These are phyloP conservation scores for Buathra laborator DNA, from an alignment of 2,888 invertebrate genomes.

Conservation along the genomic window DNA sequence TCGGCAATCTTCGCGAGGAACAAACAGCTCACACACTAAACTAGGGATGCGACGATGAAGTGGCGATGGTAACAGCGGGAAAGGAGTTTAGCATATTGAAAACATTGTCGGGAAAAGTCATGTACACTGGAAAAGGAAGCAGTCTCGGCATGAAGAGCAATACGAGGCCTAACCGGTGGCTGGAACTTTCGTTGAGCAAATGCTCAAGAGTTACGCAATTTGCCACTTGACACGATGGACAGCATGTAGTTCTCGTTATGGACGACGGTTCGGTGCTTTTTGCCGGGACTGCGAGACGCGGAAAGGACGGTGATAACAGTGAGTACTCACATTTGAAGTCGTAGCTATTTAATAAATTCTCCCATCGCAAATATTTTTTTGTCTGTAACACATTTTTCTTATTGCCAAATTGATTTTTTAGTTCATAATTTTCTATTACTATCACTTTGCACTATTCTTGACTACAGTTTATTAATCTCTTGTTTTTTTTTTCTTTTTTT, in stretches of 20 bases:
- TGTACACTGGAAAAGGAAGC: conserved; percentile 95
- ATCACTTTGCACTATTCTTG: not conserved
- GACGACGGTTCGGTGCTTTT: conserved; percentile 97
- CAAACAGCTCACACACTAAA: conserved; percentile 84
- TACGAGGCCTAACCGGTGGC: conserved; percentile 88
- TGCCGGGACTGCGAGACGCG: conserved; percentile 93
- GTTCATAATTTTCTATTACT: not conserved
- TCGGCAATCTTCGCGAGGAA: conserved; percentile 90
- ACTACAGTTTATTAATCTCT: not conserved
- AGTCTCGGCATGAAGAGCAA: conserved; percentile 93
- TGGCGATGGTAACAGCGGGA: conserved; percentile 92
- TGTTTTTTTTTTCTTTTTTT: no score
- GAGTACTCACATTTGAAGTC: conserved; percentile 70
- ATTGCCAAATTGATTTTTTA: not conserved
- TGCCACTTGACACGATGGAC: conserved; percentile 97
- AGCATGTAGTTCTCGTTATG: conserved; percentile 95
- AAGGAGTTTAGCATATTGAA: conserved; percentile 96
- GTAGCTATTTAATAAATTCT: not conserved
- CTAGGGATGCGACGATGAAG: conserved; percentile 91
- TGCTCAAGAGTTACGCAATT: conserved; percentile 91
- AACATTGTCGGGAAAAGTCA: conserved; percentile 94
- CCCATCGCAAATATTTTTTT: not conserved
- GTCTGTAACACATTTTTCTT: not conserved
- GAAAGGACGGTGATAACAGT: conserved; percentile 97
- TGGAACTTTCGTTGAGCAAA: conserved; percentile 90